Base-by-base conservation (phyloP, 1,140 invertebrate species). In the Procambarus virginalis region DNA sequence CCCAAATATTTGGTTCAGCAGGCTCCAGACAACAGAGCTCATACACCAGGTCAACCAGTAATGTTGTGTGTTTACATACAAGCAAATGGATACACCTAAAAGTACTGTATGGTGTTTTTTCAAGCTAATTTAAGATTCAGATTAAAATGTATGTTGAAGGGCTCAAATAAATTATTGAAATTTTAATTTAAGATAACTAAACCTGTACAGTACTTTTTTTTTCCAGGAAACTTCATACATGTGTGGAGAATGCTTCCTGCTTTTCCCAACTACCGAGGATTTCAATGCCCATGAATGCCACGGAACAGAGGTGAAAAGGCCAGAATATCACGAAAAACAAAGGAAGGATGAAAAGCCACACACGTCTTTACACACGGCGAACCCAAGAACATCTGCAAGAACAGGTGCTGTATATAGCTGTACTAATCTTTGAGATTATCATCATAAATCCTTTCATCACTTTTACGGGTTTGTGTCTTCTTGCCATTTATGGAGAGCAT, bases 191-290 rank as follows among this genome's bases (percentile, higher is more conserved):
- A 70, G 46, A 55, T 55, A 55, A 5, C 5, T 5, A 8, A 55
- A 55, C 5, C 10, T 81, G 10, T 8, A 10, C 5, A 55, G 5
- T 55, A 10, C 55, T 80, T 76, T 75, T 45, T n/a, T 89, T 12
- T 60, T 82, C 1, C 80, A 89, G 87, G 81, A 84, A 48, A 89
- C 87, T 9, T 89, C 87, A n/a, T 89, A 64, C 55, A 89, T 89
- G 87, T 89, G 87, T 60, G 87, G 87, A 48, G 87, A 84, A 77
- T 89, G 87, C 78, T 89, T 89, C 46, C 75, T 77, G 58, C 81
- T 89, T 3, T 89, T 89, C 55, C 87, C 87, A 64, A 89, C 87
- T 20, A 89, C 87, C 45, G 87, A 89, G 58, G 80, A 77, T 51
- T 89, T 89, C 46, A 84, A 68, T 64, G 80, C 79, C 5, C 87